These are phyloP conservation scores for Rhagoletis zephyria DNA, from an alignment of 1,140 invertebrate genomes.

Conservation along the genomic window DNA sequence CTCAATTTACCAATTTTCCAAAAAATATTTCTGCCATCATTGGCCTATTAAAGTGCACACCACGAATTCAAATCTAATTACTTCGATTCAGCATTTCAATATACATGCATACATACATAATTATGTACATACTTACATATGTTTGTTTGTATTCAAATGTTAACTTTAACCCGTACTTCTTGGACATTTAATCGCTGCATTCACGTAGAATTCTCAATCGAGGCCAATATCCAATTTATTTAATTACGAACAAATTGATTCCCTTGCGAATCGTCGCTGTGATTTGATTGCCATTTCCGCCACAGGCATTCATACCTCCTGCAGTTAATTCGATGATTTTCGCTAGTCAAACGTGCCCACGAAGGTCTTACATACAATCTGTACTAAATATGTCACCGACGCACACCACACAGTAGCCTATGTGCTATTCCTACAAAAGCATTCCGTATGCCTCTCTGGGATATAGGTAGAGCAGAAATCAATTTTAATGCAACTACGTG, in stretches of 20 bases:
- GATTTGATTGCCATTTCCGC: constrained; percentile 49
- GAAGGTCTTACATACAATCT: not conserved
- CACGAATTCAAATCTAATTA: not conserved
- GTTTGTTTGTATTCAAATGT: no score
- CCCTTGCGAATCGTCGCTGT: constrained; percentile 40
- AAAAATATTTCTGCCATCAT: not conserved
- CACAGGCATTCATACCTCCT: constrained; percentile 34
- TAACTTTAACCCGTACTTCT: not conserved
- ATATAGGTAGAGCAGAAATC: not conserved
- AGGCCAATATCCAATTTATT: not conserved
- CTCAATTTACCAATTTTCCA: not conserved
- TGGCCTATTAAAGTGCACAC: not conserved
- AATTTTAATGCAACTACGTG: constrained; percentile 17
- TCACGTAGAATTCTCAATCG: not conserved
- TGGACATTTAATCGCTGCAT: not conserved
- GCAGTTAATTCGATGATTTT: constrained; percentile 39
- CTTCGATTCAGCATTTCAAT: not conserved
- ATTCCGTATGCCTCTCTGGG: not conserved
- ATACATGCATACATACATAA: not conserved
- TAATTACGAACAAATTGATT: constrained; percentile 44
- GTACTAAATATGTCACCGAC: not conserved
- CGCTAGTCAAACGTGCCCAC: not conserved
- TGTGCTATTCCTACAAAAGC: not conserved
- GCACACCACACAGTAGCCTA: no score
- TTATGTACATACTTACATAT: not conserved